These are phyloP conservation scores for Pungitius pungitius DNA, from an alignment of 2,113 vertebrate species.

Conservation along the genomic window DNA sequence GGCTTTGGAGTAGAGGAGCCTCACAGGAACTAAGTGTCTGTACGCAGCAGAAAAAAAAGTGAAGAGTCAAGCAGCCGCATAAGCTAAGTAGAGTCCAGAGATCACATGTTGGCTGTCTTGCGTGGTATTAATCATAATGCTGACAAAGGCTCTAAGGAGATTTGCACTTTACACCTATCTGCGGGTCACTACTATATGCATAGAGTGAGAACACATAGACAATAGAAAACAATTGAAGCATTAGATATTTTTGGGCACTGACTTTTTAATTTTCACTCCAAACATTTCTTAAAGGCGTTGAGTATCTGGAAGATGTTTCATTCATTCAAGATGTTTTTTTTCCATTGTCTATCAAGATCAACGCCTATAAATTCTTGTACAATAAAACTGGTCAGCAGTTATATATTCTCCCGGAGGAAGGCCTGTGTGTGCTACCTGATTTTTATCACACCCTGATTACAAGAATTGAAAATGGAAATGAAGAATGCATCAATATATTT, in stretches of 20 bases:
- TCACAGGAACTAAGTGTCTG: constrained; percentile 55
- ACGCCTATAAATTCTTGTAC: too few species aligned
- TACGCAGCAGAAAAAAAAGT: constrained; percentile 67
- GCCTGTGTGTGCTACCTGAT: neutral
- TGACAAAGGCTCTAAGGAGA: constrained; percentile 51
- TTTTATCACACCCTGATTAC: neutral
- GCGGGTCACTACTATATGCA: constrained; percentile 5
- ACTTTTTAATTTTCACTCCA: neutral
- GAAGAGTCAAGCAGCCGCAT: constrained; percentile 66
- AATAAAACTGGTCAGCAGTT: constrained; percentile 10
- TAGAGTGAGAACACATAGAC: neutral
- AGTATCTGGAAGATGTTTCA: neutral
- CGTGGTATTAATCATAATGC: constrained; percentile 69
- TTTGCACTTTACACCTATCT: constrained; percentile 45
- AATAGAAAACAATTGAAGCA: neutral
- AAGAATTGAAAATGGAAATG: neutral
- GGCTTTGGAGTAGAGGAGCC: constrained; percentile 18
- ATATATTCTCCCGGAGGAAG: neutral
- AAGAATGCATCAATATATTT: neutral
- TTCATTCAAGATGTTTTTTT: neutral
- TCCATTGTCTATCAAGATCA: neutral
- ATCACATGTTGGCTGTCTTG: constrained; percentile 70
- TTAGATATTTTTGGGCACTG: neutral
- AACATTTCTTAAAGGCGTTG: neutral
- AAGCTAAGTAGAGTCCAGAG: constrained; percentile 61